Conservation (phyloP, 2,888 invertebrate genomes). For the Argyresthia goedartella region DNA sequence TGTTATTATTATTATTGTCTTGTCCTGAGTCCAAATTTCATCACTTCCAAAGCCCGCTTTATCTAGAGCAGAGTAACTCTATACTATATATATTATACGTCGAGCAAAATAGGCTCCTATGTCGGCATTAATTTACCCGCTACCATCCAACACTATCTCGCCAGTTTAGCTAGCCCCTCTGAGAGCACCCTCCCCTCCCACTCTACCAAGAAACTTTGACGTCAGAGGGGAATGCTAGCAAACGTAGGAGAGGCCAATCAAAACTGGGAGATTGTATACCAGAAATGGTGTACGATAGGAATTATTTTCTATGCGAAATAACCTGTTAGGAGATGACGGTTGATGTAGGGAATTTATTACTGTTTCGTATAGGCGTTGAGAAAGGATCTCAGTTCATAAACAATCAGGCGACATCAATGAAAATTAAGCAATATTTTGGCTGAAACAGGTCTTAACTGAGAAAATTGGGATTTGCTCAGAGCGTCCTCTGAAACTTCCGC, state of each 20-base stretch:
- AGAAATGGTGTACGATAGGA: background rate
- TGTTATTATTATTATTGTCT: background rate
- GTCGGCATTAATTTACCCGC: constrained; percentile 37
- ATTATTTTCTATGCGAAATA: constrained; percentile 4
- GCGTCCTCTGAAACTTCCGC: too few species aligned
- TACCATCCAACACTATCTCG: constrained; percentile 19
- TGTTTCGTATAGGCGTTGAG: too few species aligned
- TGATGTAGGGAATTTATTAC: background rate
- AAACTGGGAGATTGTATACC: background rate
- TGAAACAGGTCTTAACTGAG: too few species aligned
- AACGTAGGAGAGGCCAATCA: background rate
- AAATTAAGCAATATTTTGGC: too few species aligned
- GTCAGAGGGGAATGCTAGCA: background rate
- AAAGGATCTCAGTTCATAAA: too few species aligned
- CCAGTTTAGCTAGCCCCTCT: constrained; percentile 4
- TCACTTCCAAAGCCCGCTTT: background rate
- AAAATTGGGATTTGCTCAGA: too few species aligned
- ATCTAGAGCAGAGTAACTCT: constrained; percentile 20
- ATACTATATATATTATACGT: constrained; percentile 19
- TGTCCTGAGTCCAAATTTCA: background rate
- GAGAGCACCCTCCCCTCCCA: background rate
- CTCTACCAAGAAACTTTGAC: background rate
- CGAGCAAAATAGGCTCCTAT: constrained; percentile 29
- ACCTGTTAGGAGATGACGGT: background rate
- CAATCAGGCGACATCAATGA: too few species aligned